Base-by-base conservation (phyloP, 2,797 vertebrate genomes). In the Epinephelus malabaricus region DNA sequence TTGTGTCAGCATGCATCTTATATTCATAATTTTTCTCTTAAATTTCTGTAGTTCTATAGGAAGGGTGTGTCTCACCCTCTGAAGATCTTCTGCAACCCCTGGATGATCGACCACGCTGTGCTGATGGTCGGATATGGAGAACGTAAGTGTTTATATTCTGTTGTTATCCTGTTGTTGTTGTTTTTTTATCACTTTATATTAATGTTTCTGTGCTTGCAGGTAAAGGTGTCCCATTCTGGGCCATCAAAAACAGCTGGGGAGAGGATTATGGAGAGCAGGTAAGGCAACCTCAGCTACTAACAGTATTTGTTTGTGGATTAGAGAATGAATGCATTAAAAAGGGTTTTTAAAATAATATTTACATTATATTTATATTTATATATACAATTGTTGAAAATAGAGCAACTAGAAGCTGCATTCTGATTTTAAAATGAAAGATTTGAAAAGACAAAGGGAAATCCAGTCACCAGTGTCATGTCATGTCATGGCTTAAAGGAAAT, bases 211-310 rank as follows among this genome's bases (percentile, higher is more conserved):
- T 88, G 25, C 63, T 78, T 78, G 34, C 86, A 97, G 97, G 96
- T 80, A 95, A 96, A n/a, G 92, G 83, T 0, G 49, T 86, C 34
- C 97, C 97, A 17, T 98, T 96, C 92, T 98, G 97, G 97, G 96
- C 97, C 73, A 98, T 98, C 89, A 98, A 98, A 90, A 98, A 98
- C 94, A 98, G 97, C 92, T 98, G 97, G 97, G 97, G 97, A 30
- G 92, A 93, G 64, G 94, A 98, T 83, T 98, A 97, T 80, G 97
- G 97, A 13, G 97, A 98, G 72, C 83, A 97, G 96, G 97, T 97
- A 88, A 95, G 62, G 68, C 30, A 14, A n/a, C 23, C 46, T 6
- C 4, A 40, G 4, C 19, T 17, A 23, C 9, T 43, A 21, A 64
- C 9, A 51, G 7, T 12, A 10, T 67, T 47, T 54, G 23, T 21